Evolutionary conservation across 2,797 vertebrate genomes (phyloP), one percentile per base, ranked within the genome.

Genomic region (Pseudomugil gertrudae): DNA sequence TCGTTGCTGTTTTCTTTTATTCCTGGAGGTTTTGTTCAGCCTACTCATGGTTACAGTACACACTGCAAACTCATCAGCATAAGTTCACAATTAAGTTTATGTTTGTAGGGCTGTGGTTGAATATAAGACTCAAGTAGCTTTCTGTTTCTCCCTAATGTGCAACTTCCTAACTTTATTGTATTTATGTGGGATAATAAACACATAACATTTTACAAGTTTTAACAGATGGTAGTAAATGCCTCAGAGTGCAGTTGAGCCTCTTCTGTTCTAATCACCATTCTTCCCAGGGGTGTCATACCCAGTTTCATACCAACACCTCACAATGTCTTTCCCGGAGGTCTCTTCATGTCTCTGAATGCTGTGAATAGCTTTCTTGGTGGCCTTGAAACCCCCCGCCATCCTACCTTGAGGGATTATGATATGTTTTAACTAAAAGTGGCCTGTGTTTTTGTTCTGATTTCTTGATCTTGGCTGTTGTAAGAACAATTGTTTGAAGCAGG

Each of bases 331-430:
- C 90, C 87, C 78, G 91, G 90, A 90, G 91, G 91, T 92, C 90
- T 81, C 69, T 76, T 70, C 61, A 40, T 70, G 70, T 89, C 76
- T 77, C 65, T 79, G 76, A 71, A 74, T 71, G 72, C 66, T 83
- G 69, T 90, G 87, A 91, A 90, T 90, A 88, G 87, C 91, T 74
- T 66, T 89, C 90, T 81, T 91, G 90, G 91, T 90, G 91, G 91
- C 90, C 90, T 80, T 66, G 78, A 76, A 80, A 15, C 68, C 79
- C 79, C 67, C 70, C n/a, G 4, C 57, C 6, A 35, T 66, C 60
- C 83, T 64, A 74, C 77, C 80, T 76, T 60, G 7, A 80, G 76
- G 89, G 90, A 92, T 92, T 92, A 92, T 86, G 85, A 87, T 87
- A 88, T 84, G 77, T 92, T 85, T 87, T 66, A 86, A 81, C 74